Percentiles rank a stretch among this genome's conserved stretches.
Evolutionary conservation across 2,797 vertebrate species (phyloP).

Genomic region (Oryzias sinensis): DNA sequence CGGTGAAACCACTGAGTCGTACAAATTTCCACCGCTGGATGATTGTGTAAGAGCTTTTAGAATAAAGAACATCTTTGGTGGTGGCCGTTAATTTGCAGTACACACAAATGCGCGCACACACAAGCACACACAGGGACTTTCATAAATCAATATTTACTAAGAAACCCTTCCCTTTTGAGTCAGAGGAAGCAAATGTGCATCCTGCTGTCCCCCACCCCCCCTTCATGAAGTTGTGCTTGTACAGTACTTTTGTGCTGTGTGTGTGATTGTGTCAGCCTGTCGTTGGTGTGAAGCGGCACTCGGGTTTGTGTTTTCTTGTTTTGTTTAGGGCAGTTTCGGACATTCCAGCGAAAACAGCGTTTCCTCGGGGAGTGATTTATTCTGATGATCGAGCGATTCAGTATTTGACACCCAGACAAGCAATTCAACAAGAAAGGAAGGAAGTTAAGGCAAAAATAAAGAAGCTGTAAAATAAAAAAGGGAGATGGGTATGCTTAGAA

Average conservation of each 20-base stretch:
- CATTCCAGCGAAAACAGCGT: conserved; percentile 53
- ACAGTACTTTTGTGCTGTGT: conserved; percentile 23
- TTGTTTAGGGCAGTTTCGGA: conserved; percentile 55
- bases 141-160: conserved; percentile 84
- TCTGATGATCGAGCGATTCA: conserved; percentile 16
- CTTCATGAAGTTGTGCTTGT: conserved; percentile 46
- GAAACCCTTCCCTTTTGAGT: conserved; percentile 80
- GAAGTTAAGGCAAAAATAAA: rapidly evolving
- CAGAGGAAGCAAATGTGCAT: conserved; percentile 86
- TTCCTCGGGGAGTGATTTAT: conserved; percentile 43
- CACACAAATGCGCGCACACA: conserved; percentile 13
- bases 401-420: conserved; percentile 8
- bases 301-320: conserved; percentile 69
- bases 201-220: conserved; percentile 73
- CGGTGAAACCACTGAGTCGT: conserved; percentile 51
- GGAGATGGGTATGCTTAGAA: conserved; percentile 9
- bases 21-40: conserved; percentile 23
- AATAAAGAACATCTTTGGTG: conserved; percentile 44
- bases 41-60: conserved; percentile 63
- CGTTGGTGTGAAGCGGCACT: conserved; percentile 43
- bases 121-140: conserved; percentile 51
- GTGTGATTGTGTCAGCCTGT: conserved; percentile 44
- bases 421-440: conserved; percentile 10
- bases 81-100: conserved; percentile 66
- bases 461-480: background rate